phyloP scores from a whole-genome alignment of 1,140 invertebrate genomes.

The Drosophila seguyi region DNA sequence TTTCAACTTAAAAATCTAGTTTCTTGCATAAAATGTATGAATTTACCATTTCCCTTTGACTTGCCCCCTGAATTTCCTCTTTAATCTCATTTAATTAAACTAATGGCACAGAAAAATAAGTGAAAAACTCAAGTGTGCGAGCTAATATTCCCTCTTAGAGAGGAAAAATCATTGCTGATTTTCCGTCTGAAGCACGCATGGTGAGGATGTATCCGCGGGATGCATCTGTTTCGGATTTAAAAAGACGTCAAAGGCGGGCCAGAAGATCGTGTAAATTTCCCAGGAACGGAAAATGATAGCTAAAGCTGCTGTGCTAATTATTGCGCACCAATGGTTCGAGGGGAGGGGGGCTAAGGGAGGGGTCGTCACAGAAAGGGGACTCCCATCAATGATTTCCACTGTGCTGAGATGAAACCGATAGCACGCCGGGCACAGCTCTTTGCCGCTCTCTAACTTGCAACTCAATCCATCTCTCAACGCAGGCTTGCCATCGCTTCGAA shows the following conservation, averaged over 20 bases:
- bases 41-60: not conserved
- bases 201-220: not conserved
- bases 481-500: conserved; percentile 49
- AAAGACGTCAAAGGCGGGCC: conserved; percentile 49
- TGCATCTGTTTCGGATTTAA: conserved; percentile 57
- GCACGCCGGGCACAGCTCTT: not conserved
- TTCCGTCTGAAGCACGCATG: conserved; percentile 9
- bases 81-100: not conserved
- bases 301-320: conserved; percentile 63
- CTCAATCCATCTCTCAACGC: conserved; percentile 19
- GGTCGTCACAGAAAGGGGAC: conserved; percentile 9
- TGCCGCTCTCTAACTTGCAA: not conserved
- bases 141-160: conserved; percentile 2
- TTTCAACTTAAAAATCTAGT: not conserved
- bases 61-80: not conserved
- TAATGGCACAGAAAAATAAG: conserved; percentile 5
- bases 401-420: conserved; percentile 49
- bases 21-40: not conserved
- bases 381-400: conserved; percentile 69
- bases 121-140: conserved; percentile 4
- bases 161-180: conserved; percentile 38
- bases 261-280: conserved; percentile 15
- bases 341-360: not conserved
- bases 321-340: conserved; percentile 71
- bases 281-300: conserved; percentile 41